Percentiles rank a stretch among this genome's conserved stretches.
phyloP scores from a whole-genome alignment of 2,797 vertebrate species.

The Euphonia xanthogaster region DNA sequence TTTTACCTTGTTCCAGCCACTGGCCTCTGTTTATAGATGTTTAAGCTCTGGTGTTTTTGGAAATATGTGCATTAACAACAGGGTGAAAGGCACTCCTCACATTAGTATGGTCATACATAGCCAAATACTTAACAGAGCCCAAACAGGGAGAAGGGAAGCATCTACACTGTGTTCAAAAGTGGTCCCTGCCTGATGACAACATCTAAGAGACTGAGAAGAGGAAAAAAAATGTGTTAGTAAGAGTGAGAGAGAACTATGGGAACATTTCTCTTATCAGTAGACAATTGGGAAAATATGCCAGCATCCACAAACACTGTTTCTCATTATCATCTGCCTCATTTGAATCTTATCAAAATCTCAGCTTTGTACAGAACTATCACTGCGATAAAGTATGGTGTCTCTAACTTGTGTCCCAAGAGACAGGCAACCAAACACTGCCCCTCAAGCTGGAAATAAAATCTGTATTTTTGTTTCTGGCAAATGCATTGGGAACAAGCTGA shows the following conservation, averaged over 20 bases:
- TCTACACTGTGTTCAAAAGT: background rate
- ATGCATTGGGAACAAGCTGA: slow-evolving; percentile 65
- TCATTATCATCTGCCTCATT: background rate
- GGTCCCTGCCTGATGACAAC: background rate
- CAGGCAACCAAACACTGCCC: background rate
- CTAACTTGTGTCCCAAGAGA: background rate
- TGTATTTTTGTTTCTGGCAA: slow-evolving; percentile 67
- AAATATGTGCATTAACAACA: background rate
- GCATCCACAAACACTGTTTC: background rate
- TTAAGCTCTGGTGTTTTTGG: background rate
- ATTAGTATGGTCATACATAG: background rate
- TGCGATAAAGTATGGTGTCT: background rate
- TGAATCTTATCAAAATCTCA: slow-evolving; percentile 8
- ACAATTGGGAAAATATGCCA: background rate
- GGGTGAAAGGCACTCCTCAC: background rate
- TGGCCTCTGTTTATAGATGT: background rate
- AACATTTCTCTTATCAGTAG: background rate
- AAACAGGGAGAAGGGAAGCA: background rate
- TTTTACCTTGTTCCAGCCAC: background rate
- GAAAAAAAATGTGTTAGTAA: background rate
- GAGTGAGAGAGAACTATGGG: background rate
- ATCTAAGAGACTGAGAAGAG: background rate
- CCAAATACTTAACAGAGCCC: background rate
- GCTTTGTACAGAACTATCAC: background rate
- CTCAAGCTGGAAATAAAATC: slow-evolving; percentile 26